Evolutionary conservation across 2,113 vertebrate genomes (phyloP), one percentile per base, ranked within the genome.

Genomic region (Coreoperca whiteheadi): DNA sequence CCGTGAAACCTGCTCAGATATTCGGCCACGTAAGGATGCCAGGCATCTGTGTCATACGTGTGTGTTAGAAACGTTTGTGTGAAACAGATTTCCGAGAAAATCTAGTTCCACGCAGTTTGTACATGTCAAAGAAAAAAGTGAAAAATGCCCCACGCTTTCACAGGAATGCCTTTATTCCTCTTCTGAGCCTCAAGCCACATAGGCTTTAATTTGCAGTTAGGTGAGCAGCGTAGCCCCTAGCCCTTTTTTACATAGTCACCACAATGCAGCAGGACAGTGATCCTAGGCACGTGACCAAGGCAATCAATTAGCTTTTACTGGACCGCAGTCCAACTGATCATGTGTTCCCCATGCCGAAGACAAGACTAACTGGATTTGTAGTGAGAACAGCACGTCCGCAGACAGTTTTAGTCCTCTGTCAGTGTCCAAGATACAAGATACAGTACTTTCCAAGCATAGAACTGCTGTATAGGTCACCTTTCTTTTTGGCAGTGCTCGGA

Each of bases 1-100:
- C 60, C 43, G 56, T 37, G 61, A 83, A 75, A 88, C 65, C 68
- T 74, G 80, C 57, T 83, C 34, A 32, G 39, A 82, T 79, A 65
- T 66, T 65, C 66, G 80, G 70, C 82, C 53, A 23, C 41, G 23
- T 54, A 30, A 78, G 70, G 64, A 67, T 82, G 72, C 15, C 80
- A 51, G 82, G 65, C 82, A 65, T 71, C 71, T 85, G 37, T 83
- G 61, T 43, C 10, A 20, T 21, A 48, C 41, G 25, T 69, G n/a
- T 54, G 18, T 51, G 25, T 50, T 14, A 23, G 21, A 4, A 34
- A 6, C 50, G 34, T 67, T 4, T 2, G 30, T 79, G 60, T 54
- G 57, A 77, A 61, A 43, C 10, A 30, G 6, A n/a, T 48, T 51
- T 43, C 14, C 69, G 25, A 60, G 30, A 46, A 57, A 65, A 7